Percentiles rank a stretch among this genome's conserved stretches.
These are phyloP conservation scores for Heliconius sara DNA, from an alignment of 2,888 invertebrate species.

Conservation along the genomic window DNA sequence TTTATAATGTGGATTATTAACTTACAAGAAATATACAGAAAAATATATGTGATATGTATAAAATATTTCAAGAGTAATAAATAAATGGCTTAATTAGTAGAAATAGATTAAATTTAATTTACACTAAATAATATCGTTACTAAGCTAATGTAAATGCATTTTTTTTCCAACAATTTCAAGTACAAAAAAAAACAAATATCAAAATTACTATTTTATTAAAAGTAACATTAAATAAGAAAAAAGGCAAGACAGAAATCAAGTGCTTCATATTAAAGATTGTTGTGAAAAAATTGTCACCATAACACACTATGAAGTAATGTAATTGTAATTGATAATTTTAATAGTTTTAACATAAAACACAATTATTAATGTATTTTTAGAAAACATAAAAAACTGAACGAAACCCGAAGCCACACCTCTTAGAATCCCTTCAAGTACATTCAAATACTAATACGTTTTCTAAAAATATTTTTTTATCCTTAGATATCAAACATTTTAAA, in stretches of 20 bases:
- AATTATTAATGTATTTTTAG: not conserved
- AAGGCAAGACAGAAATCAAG: not conserved
- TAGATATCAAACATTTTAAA: not conserved
- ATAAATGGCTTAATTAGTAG: too few relatives aligned
- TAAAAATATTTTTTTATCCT: not conserved
- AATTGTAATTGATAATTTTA: not conserved
- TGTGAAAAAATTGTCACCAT: not conserved
- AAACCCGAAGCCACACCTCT: not conserved
- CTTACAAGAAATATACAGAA: not conserved
- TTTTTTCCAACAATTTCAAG: not conserved
- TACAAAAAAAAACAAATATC: not conserved
- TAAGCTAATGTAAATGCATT: slow-evolving; percentile 14
- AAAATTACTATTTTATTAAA: not conserved
- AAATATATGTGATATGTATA: not conserved
- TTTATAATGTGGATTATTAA: too few relatives aligned
- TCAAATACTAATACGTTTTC: not conserved
- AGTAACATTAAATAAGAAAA: not conserved
- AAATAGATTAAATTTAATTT: not conserved
- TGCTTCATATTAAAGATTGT: not conserved
- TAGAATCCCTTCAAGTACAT: not conserved
- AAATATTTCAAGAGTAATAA: not conserved
- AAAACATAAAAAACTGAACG: not conserved
- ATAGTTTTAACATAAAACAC: not conserved
- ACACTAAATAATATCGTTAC: not conserved
- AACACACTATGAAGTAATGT: not conserved